These are phyloP conservation scores for Danionella cerebrum DNA, from an alignment of 2,113 vertebrate genomes.

Conservation along the genomic window DNA sequence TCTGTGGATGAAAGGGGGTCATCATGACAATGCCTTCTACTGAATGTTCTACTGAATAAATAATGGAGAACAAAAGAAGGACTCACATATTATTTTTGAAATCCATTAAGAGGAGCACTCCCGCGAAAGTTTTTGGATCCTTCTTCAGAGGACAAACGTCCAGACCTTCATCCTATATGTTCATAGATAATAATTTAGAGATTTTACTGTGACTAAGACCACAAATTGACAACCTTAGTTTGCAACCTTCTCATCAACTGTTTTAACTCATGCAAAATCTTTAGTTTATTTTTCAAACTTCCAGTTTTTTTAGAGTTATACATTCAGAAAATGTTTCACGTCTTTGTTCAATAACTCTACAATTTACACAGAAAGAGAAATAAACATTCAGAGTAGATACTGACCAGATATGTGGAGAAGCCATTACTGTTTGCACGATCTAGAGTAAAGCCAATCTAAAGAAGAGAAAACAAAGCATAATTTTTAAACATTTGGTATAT, in stretches of 20 bases:
- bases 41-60: not conserved
- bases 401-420: conserved; percentile 78
- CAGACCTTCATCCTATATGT: conserved; percentile 69
- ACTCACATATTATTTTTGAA: conserved; percentile 62
- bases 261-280: too few relatives aligned
- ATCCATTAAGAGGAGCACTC: conserved; percentile 69
- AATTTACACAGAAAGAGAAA: not conserved
- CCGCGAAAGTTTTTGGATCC: conserved; percentile 52
- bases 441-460: conserved; percentile 75
- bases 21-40: not conserved
- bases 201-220: too few relatives aligned
- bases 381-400: conserved; percentile 31
- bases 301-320: too few relatives aligned
- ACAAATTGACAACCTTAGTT: too few relatives aligned
- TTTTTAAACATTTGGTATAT: not conserved
- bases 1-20: conserved; percentile 39
- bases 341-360: not conserved
- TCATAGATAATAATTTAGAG: too few relatives aligned
- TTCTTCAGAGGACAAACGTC: conserved; percentile 73
- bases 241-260: too few relatives aligned
- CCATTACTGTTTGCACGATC: conserved; percentile 77
- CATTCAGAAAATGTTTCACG: too few relatives aligned
- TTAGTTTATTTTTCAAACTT: too few relatives aligned
- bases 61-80: not conserved
- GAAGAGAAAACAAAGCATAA: not conserved